Evolutionary conservation across 2,113 vertebrate genomes (phyloP).

Genomic region (Serinus canaria): DNA sequence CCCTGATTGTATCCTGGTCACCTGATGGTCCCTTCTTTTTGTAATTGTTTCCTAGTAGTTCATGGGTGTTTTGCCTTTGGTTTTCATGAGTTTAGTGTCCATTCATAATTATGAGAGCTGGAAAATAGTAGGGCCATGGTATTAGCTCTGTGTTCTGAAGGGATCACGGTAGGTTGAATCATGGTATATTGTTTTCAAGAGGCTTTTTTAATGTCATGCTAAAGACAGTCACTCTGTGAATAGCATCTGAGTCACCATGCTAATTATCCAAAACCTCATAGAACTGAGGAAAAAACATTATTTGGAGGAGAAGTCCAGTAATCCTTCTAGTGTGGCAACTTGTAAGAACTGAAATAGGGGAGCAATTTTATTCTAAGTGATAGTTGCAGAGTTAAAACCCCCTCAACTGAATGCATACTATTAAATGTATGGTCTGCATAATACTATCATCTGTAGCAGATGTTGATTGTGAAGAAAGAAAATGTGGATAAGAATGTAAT

Average conservation of each 20-base stretch:
- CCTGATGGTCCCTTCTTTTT: neutral
- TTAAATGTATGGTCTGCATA: neutral
- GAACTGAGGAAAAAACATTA: neutral
- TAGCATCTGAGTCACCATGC: neutral
- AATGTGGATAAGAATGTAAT: neutral
- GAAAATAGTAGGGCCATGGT: neutral
- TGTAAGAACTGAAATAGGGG: neutral
- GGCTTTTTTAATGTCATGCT: neutral
- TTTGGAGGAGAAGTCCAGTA: neutral
- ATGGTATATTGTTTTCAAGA: neutral
- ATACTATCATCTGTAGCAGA: neutral
- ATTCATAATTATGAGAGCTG: neutral
- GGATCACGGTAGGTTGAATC: neutral
- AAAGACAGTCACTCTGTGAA: neutral
- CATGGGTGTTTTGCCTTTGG: neutral
- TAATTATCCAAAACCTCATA: neutral
- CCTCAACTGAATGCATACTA: neutral
- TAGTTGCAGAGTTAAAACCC: neutral
- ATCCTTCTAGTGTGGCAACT: neutral
- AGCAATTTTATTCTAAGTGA: neutral
- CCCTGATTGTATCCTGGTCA: neutral
- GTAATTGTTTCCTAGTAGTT: neutral
- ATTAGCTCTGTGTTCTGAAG: neutral
- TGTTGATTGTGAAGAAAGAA: neutral
- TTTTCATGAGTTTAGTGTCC: neutral